Percentiles rank a stretch among this genome's conserved stretches.
These are phyloP conservation scores for Drosophila heteroneura DNA, from an alignment of 2,888 invertebrate species.

Conservation along the genomic window DNA sequence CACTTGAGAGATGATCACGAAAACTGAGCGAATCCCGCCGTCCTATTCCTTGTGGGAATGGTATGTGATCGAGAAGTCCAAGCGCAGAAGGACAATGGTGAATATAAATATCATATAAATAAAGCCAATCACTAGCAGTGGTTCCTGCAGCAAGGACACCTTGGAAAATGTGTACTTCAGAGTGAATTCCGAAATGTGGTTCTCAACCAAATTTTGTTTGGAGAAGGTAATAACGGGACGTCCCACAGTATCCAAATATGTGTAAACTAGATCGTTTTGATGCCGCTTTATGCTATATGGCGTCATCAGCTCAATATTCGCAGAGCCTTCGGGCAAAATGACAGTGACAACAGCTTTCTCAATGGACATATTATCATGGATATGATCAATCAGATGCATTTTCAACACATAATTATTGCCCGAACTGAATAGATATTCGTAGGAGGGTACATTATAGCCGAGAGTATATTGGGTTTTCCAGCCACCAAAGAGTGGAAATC, in stretches of 20 bases:
- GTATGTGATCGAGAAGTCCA: conserved; percentile 96
- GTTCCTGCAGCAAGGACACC: conserved; percentile 95
- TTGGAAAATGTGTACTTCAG: conserved; percentile 95
- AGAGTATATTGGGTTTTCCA: conserved; percentile 99
- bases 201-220: conserved; percentile 95
- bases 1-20: conserved; percentile 7
- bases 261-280: conserved; percentile 92
- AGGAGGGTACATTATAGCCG: conserved; percentile 98
- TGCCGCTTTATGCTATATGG: conserved; percentile 93
- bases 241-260: conserved; percentile 97
- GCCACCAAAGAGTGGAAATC: conserved; percentile 99
- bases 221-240: conserved; percentile 94
- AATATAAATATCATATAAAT: conserved; percentile 95
- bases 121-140: conserved; percentile 94
- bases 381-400: conserved; percentile 98
- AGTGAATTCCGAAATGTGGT: conserved; percentile 98
- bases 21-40: background rate
- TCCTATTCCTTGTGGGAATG: conserved; percentile 70
- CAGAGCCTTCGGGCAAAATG: conserved; percentile 96
- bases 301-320: conserved; percentile 91
- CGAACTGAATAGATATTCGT: conserved; percentile 95
- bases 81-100: conserved; percentile 96
- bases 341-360: conserved; percentile 95
- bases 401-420: conserved; percentile 93
- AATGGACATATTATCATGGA: conserved; percentile 98